Evolutionary conservation across 1,140 invertebrate species (phyloP).

Genomic region (Pogonognathellus flavescens): DNA sequence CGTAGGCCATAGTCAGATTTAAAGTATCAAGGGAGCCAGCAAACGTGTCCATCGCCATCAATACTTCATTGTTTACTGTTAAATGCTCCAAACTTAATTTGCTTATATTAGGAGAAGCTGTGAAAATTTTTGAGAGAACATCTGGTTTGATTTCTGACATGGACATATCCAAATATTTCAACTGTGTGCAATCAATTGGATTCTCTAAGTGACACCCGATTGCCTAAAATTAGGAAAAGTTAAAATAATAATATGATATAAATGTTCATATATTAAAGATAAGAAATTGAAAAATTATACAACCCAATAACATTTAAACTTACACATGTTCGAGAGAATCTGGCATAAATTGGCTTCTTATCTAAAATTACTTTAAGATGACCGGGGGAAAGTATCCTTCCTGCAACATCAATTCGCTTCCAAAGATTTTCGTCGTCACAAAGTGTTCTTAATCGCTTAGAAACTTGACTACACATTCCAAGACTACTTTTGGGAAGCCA

Average conservation of each 20-base stretch:
- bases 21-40: conserved; percentile 55
- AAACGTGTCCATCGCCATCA: conserved; percentile 58
- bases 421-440: conserved; percentile 62
- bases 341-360: conserved; percentile 57
- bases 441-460: conserved; percentile 53
- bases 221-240: conserved; percentile 1
- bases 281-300: background rate
- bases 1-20: conserved; percentile 63
- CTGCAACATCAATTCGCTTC: conserved; percentile 57
- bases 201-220: background rate
- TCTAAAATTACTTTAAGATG: conserved; percentile 51
- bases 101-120: conserved; percentile 44
- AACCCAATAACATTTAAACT: background rate
- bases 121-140: conserved; percentile 49
- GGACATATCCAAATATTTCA: conserved; percentile 57
- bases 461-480: conserved; percentile 44
- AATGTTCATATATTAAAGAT: too few species aligned
- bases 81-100: conserved; percentile 62
- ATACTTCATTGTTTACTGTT: conserved; percentile 18
- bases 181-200: conserved; percentile 7
- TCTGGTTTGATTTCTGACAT: conserved; percentile 26
- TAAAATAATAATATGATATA: background rate
- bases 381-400: conserved; percentile 45
- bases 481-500: conserved; percentile 56
- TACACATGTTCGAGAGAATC: conserved; percentile 60